phyloP scores from a whole-genome alignment of 2,113 vertebrate genomes.

The Macquaria australasica region DNA sequence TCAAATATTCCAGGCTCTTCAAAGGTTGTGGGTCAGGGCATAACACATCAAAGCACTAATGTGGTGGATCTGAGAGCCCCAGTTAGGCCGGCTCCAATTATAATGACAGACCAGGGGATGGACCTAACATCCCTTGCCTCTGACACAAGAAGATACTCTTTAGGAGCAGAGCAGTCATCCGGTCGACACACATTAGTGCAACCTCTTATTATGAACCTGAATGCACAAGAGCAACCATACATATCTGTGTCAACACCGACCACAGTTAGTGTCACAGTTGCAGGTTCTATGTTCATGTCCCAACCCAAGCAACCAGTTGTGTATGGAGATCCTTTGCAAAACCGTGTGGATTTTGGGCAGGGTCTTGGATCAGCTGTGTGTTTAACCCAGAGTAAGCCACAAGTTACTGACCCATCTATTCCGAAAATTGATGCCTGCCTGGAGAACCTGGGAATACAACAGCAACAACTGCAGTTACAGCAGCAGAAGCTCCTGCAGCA shows the following conservation, averaged over 20 bases:
- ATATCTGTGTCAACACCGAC: conserved; percentile 88
- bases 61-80: conserved; percentile 93
- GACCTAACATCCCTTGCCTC: conserved; percentile 96
- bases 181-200: conserved; percentile 92
- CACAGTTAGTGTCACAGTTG: conserved; percentile 91
- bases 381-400: conserved; percentile 90
- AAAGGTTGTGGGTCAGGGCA: conserved; percentile 88
- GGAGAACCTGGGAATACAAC: conserved; percentile 87
- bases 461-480: conserved; percentile 86
- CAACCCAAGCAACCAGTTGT: conserved; percentile 92
- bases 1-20: conserved; percentile 91
- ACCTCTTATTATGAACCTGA: conserved; percentile 96
- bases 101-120: conserved; percentile 99
- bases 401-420: conserved; percentile 82
- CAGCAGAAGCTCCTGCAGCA: conserved; percentile 87
- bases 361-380: conserved; percentile 92
- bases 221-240: conserved; percentile 94
- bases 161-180: conserved; percentile 89
- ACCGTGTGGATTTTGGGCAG: conserved; percentile 94
- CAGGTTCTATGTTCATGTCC: conserved; percentile 90
- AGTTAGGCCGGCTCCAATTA: conserved; percentile 92
- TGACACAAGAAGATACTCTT: conserved; percentile 92
- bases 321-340: conserved; percentile 97
- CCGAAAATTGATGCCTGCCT: conserved; percentile 88
- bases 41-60: conserved; percentile 83